These are phyloP conservation scores for Fissipunctia ypsillon DNA, from an alignment of 2,888 invertebrate species.

Conservation along the genomic window DNA sequence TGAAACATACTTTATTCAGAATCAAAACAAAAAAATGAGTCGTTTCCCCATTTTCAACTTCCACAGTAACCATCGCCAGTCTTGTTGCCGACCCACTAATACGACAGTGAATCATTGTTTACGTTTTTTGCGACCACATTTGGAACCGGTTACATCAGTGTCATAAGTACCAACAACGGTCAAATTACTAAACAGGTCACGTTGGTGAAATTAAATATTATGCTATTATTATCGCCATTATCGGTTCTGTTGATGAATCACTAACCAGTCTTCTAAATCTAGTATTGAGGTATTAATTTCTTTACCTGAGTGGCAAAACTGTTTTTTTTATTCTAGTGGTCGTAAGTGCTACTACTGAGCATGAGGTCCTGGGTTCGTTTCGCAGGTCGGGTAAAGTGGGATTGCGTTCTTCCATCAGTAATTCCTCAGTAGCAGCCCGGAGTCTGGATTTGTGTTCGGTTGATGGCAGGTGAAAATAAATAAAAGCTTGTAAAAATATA, in stretches of 20 bases:
- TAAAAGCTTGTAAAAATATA: too few species aligned
- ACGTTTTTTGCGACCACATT: conserved; percentile 61
- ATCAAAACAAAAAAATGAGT: conserved; percentile 1
- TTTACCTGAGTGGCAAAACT: background rate
- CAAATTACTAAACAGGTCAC: conserved; percentile 58
- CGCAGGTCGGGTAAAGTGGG: too few species aligned
- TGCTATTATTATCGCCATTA: background rate
- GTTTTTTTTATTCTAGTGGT: too few species aligned
- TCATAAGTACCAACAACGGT: conserved; percentile 33
- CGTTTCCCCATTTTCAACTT: background rate
- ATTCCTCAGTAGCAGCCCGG: too few species aligned
- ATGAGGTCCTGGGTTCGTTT: too few species aligned
- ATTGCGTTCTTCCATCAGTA: too few species aligned
- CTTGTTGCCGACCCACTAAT: conserved; percentile 44
- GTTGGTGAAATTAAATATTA: conserved; percentile 49
- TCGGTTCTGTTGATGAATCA: conserved; percentile 64
- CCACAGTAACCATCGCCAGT: conserved; percentile 12
- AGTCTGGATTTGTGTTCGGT: too few species aligned
- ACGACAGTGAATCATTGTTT: conserved; percentile 66
- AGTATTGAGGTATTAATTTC: conserved; percentile 28
- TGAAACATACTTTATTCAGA: too few species aligned
- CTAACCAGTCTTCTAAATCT: conserved; percentile 38
- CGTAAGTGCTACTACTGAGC: too few species aligned
- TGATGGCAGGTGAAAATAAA: too few species aligned
- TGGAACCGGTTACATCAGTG: conserved; percentile 45